phyloP scores from a whole-genome alignment of 2,113 vertebrate genomes.

The Semicossyphus pulcher region DNA sequence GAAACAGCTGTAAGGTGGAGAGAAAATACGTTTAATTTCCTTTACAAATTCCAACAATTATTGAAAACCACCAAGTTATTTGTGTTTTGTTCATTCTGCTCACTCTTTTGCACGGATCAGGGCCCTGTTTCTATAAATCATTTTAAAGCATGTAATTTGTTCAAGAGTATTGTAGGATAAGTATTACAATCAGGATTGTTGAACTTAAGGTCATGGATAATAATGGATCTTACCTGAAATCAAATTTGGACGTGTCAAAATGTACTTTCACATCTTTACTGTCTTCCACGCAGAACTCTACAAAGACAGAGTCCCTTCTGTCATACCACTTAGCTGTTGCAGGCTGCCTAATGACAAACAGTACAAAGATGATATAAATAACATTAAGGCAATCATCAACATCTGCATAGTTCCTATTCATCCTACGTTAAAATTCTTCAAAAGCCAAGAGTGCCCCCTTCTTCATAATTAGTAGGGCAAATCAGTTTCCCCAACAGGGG shows the following conservation, averaged over 20 bases:
- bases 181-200: no score
- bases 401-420: neutral
- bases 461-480: neutral
- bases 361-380: neutral
- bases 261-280: conserved; percentile 94
- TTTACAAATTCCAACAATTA: neutral
- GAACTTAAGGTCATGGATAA: no score
- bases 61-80: neutral
- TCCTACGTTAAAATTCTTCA: neutral
- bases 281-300: conserved; percentile 98
- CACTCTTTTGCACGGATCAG: neutral
- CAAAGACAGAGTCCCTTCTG: conserved; percentile 93
- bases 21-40: neutral
- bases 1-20: conserved; percentile 87
- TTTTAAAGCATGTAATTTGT: neutral
- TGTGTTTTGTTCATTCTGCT: neutral
- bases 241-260: conserved; percentile 92
- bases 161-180: no score
- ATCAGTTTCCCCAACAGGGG: neutral
- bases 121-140: neutral
- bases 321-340: conserved; percentile 99
- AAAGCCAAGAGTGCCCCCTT: neutral
- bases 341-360: conserved; percentile 85
- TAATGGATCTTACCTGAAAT: conserved; percentile 89
- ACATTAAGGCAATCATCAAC: neutral